phyloP scores from a whole-genome alignment of 2,113 vertebrate species.

The Melanerpes aurifrons region DNA sequence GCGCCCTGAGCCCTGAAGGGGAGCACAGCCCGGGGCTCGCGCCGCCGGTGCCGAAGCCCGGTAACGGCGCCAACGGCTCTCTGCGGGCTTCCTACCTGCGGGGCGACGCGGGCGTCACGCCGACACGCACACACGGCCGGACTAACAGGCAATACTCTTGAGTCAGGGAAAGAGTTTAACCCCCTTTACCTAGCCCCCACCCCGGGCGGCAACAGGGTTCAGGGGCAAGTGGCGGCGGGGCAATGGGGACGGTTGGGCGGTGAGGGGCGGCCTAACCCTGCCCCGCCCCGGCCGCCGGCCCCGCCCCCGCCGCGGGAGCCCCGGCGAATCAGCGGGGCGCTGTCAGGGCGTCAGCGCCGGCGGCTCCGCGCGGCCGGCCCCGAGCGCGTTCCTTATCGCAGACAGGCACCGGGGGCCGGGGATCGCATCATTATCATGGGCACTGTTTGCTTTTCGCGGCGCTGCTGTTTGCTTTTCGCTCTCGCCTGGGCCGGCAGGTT shows the following conservation, averaged over 20 bases:
- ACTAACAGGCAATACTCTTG: background rate
- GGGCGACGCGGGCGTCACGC: background rate
- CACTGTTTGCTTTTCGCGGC: constrained; percentile 80
- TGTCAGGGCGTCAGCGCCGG: constrained; percentile 75
- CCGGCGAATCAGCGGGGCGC: constrained; percentile 82
- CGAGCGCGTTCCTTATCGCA: constrained; percentile 77
- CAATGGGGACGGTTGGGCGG: background rate
- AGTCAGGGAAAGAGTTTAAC: background rate
- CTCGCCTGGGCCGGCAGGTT: constrained; percentile 80
- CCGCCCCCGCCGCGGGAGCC: constrained; percentile 48
- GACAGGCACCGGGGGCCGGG: constrained; percentile 72
- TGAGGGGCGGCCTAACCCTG: background rate
- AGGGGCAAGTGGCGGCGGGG: background rate
- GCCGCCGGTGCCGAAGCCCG: background rate
- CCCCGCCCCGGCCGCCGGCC: background rate
- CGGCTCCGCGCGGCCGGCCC: constrained; percentile 69
- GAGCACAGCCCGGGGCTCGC: background rate
- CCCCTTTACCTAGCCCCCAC: background rate
- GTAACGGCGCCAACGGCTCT: background rate
- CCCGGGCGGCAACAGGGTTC: background rate
- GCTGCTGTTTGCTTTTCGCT: constrained; percentile 83
- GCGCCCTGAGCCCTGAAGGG: background rate
- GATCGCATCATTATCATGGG: constrained; percentile 82
- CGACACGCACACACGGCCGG: background rate
- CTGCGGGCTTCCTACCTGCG: background rate